Evolutionary conservation across 2,797 vertebrate species (phyloP).

Genomic region (Pempheris klunzingeri): DNA sequence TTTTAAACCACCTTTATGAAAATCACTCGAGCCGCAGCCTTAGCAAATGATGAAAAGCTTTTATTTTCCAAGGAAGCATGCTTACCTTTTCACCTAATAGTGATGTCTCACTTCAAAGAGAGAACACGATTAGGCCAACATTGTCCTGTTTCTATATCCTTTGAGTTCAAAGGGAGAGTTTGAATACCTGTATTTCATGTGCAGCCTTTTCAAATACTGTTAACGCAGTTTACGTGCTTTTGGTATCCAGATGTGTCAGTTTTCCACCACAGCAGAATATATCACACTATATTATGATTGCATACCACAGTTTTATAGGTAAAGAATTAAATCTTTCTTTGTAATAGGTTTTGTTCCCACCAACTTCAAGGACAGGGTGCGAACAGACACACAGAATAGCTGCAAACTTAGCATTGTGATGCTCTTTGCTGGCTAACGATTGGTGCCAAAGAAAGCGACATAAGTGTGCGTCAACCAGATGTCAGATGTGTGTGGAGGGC

Average conservation of each 20-base stretch:
- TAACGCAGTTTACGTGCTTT: conserved; percentile 86
- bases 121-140: conserved; percentile 86
- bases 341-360: conserved; percentile 72
- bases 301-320: conserved; percentile 33
- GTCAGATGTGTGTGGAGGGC: conserved; percentile 75
- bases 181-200: conserved; percentile 86
- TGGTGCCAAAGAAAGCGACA: conserved; percentile 84
- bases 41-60: conserved; percentile 86
- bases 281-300: conserved; percentile 37
- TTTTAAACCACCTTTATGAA: conserved; percentile 81
- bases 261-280: conserved; percentile 62
- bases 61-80: conserved; percentile 85
- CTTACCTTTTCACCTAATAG: conserved; percentile 88
- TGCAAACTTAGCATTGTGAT: conserved; percentile 84
- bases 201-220: conserved; percentile 84
- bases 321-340: conserved; percentile 53
- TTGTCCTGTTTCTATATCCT: conserved; percentile 88
- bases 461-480: conserved; percentile 78
- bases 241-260: conserved; percentile 75
- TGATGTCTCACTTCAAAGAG: conserved; percentile 89
- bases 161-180: conserved; percentile 88
- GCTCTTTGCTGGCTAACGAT: conserved; percentile 82
- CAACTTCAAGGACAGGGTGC: conserved; percentile 81
- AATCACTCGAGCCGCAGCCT: conserved; percentile 80
- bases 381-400: conserved; percentile 87